A percentile compares a stretch with the other conserved stretches of the same genome.
Evolutionary conservation across 2,888 invertebrate genomes (phyloP).

Genomic region (Uloborus plumipes): DNA sequence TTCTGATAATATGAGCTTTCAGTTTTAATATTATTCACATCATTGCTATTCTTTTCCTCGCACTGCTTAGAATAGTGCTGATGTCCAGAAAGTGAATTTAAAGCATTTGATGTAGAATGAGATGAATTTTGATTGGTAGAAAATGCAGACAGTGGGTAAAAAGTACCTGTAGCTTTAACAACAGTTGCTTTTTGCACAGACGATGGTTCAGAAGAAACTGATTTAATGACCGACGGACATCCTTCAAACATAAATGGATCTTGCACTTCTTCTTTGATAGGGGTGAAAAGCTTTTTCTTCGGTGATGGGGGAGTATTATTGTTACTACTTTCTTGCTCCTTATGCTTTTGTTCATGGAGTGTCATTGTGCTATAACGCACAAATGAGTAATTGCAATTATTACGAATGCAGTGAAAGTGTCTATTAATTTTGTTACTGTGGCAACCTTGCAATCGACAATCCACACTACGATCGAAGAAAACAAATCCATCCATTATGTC

Average conservation of each 20-base stretch:
- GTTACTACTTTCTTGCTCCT: slow-evolving; percentile 66
- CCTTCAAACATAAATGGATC: slow-evolving; percentile 46
- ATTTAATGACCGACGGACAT: slow-evolving; percentile 49
- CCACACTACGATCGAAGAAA: slow-evolving; percentile 82
- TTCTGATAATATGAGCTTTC: slow-evolving; percentile 38
- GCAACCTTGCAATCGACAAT: slow-evolving; percentile 79
- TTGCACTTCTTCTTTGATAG: slow-evolving; percentile 46
- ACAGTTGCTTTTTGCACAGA: slow-evolving; percentile 72
- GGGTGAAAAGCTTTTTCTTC: slow-evolving; percentile 50
- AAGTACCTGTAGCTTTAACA: slow-evolving; percentile 93
- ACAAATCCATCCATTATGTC: slow-evolving; percentile 88
- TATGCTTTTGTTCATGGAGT: slow-evolving; percentile 80
- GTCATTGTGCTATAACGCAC: slow-evolving; percentile 82
- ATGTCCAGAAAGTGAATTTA: slow-evolving; percentile 31
- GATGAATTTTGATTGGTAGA: slow-evolving; percentile 64
- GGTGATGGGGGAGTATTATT: slow-evolving; percentile 39
- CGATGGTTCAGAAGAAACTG: slow-evolving; percentile 46
- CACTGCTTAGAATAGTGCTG: slow-evolving; percentile 41
- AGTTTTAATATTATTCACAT: slow-evolving; percentile 37
- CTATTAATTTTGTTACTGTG: slow-evolving; percentile 80
- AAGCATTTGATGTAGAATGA: slow-evolving; percentile 23
- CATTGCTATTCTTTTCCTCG: slow-evolving; percentile 53
- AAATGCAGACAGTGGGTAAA: slow-evolving; percentile 84
- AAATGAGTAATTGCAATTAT: slow-evolving; percentile 81
- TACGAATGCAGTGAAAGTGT: slow-evolving; percentile 83